Conservation (phyloP, 2,888 invertebrate species). For the Autographa pulchrina region DNA sequence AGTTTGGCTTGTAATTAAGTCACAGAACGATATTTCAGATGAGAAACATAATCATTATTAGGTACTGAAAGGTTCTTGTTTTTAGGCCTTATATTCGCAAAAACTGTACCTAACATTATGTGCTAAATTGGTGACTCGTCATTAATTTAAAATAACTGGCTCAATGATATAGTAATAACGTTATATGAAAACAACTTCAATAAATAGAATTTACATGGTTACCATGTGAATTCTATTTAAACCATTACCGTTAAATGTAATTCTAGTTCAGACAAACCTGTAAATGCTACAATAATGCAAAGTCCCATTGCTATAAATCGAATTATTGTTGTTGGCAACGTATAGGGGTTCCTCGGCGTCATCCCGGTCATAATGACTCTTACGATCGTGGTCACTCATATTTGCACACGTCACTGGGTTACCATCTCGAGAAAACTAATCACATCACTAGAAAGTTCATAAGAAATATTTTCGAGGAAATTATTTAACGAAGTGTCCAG, state of each 20-base stretch:
- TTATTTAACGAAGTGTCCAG: slow-evolving; percentile 63
- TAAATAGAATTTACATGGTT: slow-evolving; percentile 1
- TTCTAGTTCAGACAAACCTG: slow-evolving; percentile 78
- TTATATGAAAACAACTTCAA: slow-evolving; percentile 1
- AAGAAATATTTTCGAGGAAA: slow-evolving; percentile 38
- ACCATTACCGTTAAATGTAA: too few species aligned
- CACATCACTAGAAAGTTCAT: slow-evolving; percentile 58
- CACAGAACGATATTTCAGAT: background rate
- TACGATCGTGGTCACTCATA: slow-evolving; percentile 84
- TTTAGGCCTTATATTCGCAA: too few species aligned
- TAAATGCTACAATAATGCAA: slow-evolving; percentile 89
- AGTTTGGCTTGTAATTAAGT: too few species aligned
- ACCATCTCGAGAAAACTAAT: slow-evolving; percentile 55
- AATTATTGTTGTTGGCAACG: slow-evolving; percentile 83
- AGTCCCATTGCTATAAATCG: slow-evolving; percentile 89
- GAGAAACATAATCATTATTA: too few species aligned
- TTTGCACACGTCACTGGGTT: slow-evolving; percentile 61
- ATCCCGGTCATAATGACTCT: slow-evolving; percentile 77
- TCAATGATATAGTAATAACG: too few species aligned
- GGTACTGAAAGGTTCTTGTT: too few species aligned
- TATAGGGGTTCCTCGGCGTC: slow-evolving; percentile 79
- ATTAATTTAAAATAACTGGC: too few species aligned
- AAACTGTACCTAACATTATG: background rate
- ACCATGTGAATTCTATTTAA: too few species aligned
- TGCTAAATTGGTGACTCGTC: too few species aligned